phyloP scores from a whole-genome alignment of 2,797 vertebrate species.

The Megaceryle alcyon region DNA sequence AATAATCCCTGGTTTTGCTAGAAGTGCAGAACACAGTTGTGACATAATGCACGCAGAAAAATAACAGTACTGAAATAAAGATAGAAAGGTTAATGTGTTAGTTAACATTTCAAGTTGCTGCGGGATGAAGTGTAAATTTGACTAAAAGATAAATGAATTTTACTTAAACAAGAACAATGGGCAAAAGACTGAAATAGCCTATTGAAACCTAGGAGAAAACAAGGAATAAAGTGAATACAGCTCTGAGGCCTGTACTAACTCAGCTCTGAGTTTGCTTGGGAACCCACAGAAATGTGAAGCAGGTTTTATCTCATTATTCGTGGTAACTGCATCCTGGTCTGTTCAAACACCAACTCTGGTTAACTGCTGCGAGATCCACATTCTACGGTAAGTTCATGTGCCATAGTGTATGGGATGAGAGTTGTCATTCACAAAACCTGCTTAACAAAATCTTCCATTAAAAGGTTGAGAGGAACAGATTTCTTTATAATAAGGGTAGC shows the following conservation, averaged over 20 bases:
- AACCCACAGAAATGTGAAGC: neutral
- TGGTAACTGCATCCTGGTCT: neutral
- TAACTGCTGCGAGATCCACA: neutral
- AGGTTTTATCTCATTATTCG: neutral
- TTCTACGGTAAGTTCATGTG: neutral
- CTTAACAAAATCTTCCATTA: neutral
- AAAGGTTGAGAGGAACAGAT: neutral
- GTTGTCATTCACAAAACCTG: neutral
- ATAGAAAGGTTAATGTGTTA: neutral
- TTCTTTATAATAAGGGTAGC: neutral
- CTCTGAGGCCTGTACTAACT: neutral
- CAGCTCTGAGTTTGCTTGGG: neutral
- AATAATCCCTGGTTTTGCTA: neutral
- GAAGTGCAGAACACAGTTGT: neutral
- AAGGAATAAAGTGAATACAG: neutral
- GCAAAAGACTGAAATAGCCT: neutral
- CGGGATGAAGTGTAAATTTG: neutral
- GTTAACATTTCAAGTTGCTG: neutral
- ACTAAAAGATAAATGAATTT: neutral
- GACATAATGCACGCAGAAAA: neutral
- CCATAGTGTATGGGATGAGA: rapidly evolving
- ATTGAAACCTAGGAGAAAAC: neutral
- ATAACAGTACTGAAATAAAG: neutral
- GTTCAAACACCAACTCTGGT: neutral
- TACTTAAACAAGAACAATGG: neutral